These are phyloP conservation scores for Belgica antarctica DNA, from an alignment of 2,888 invertebrate species.

Conservation along the genomic window DNA sequence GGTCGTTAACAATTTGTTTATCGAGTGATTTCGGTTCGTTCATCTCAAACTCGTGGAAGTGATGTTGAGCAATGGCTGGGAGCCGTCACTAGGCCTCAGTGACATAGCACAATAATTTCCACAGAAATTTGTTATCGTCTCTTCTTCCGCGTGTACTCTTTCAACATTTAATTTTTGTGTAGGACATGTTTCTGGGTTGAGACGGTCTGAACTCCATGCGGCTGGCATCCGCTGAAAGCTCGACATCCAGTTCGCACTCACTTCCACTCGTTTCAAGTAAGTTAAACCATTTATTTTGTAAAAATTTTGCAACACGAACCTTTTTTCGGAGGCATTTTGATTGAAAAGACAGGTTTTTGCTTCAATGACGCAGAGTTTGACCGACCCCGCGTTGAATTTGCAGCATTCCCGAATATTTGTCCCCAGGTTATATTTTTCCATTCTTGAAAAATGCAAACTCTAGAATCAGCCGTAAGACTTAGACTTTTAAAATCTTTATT, in stretches of 20 bases:
- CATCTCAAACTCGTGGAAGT: not conserved
- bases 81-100: not conserved
- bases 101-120: not conserved
- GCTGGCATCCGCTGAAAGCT: not conserved
- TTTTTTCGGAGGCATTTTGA: constrained; percentile 40
- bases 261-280: constrained; percentile 6
- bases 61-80: not conserved
- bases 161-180: no score
- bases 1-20: not conserved
- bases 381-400: no score
- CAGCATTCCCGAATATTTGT: no score
- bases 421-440: no score
- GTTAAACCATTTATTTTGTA: constrained; percentile 22
- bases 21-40: not conserved
- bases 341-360: constrained; percentile 36
- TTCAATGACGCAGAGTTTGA: no score
- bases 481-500: no score
- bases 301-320: not conserved
- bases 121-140: not conserved
- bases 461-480: no score
- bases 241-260: not conserved
- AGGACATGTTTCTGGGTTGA: no score
- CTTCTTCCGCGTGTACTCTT: not conserved
- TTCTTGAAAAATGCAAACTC: no score
- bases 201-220: no score